phyloP scores from a whole-genome alignment of 2,888 invertebrate genomes.

The Eupithecia subumbrata region DNA sequence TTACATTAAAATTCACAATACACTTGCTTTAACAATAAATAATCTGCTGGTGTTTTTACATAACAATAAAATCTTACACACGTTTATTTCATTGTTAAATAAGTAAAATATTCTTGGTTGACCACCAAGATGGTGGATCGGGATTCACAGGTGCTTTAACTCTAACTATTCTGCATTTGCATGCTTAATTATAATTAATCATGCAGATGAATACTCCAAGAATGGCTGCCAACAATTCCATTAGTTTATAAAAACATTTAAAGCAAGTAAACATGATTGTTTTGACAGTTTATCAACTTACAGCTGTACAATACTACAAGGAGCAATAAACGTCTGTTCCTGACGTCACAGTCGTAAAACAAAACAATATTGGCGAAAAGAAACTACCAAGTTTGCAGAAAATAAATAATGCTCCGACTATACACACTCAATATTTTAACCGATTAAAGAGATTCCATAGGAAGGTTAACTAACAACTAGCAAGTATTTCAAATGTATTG shows the following conservation, averaged over 20 bases:
- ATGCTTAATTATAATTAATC: not conserved
- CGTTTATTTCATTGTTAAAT: not conserved
- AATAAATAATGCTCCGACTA: slow-evolving; percentile 23
- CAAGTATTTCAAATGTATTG: not conserved
- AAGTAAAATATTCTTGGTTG: not conserved
- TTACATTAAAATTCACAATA: not conserved
- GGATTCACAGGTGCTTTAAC: not conserved
- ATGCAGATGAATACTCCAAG: not conserved
- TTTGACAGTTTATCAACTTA: slow-evolving; percentile 22
- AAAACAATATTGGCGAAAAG: slow-evolving; percentile 30
- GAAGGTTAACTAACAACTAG: not conserved
- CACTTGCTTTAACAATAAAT: not conserved
- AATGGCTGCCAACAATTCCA: slow-evolving; percentile 18
- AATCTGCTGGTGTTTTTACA: slow-evolving; percentile 5
- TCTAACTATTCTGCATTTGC: not conserved
- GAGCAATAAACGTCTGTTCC: slow-evolving; percentile 29
- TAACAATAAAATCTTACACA: not conserved
- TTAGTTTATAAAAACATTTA: slow-evolving; percentile 10
- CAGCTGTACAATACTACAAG: slow-evolving; percentile 28
- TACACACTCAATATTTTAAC: not conserved
- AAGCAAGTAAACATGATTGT: slow-evolving; percentile 10
- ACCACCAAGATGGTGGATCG: not conserved
- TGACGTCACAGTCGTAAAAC: slow-evolving; percentile 38
- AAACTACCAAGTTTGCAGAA: slow-evolving; percentile 27
- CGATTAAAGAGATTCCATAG: not conserved